phyloP scores from a whole-genome alignment of 2,113 vertebrate species.

The Neogale vison region DNA sequence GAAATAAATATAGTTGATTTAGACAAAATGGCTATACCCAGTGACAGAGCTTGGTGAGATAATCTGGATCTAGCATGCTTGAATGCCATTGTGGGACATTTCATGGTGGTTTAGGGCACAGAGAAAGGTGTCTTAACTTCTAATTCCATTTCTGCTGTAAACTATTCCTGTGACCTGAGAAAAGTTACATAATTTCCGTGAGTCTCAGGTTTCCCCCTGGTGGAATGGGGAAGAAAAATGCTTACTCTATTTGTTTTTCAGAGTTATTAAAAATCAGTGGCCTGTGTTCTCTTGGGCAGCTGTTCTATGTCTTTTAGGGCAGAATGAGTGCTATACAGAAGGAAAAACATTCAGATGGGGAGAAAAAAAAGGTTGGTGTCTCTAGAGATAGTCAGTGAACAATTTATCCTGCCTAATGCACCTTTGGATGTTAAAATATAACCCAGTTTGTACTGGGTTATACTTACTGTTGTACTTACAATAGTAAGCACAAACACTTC shows the following conservation, averaged over 20 bases:
- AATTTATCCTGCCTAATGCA: constrained; percentile 15
- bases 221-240: constrained; percentile 49
- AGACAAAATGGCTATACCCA: background rate
- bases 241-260: constrained; percentile 42
- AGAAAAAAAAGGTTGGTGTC: background rate
- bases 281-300: constrained; percentile 9
- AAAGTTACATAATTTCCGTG: constrained; percentile 47
- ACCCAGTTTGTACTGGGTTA: background rate
- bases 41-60: background rate
- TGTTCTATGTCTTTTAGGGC: constrained; percentile 15
- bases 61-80: background rate
- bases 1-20: background rate
- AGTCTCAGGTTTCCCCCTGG: constrained; percentile 46
- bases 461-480: background rate
- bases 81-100: background rate
- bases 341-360: constrained; percentile 43
- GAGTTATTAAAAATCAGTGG: constrained; percentile 54
- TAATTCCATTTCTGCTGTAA: constrained; percentile 8
- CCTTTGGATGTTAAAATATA: background rate
- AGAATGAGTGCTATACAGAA: background rate
- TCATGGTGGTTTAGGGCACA: background rate
- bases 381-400: constrained; percentile 37
- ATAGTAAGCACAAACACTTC: background rate
- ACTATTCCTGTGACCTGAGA: constrained; percentile 16
- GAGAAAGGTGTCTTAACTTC: constrained; percentile 4